Conservation (phyloP, 2,113 vertebrate genomes). For the Microcebus tavaratra region DNA sequence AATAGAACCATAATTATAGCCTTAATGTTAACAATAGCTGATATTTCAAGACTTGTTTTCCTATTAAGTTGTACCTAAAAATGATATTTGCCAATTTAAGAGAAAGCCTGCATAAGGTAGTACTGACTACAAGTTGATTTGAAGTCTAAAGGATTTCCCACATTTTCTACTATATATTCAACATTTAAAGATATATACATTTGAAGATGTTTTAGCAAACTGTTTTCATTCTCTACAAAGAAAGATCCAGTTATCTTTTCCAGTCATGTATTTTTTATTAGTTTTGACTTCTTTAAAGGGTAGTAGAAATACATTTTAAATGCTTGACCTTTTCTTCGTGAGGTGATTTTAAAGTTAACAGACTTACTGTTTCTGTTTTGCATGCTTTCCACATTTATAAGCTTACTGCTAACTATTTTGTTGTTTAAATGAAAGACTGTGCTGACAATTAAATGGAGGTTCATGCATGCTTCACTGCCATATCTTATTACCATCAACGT, state of each 20-base stretch:
- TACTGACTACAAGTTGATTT: neutral
- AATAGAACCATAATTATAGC: neutral
- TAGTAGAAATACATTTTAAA: neutral
- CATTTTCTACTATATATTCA: neutral
- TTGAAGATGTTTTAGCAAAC: neutral
- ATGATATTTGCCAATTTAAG: neutral
- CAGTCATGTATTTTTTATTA: slow-evolving; percentile 53
- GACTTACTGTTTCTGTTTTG: slow-evolving; percentile 66
- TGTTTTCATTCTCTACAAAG: neutral
- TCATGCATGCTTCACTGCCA: slow-evolving; percentile 73
- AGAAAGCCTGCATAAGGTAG: neutral
- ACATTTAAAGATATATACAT: neutral
- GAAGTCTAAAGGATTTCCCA: neutral
- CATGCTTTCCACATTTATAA: slow-evolving; percentile 75
- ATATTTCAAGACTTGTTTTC: neutral
- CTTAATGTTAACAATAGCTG: neutral
- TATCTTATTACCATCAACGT: slow-evolving; percentile 80
- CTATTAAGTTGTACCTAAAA: neutral
- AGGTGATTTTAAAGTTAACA: slow-evolving; percentile 47
- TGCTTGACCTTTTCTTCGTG: neutral
- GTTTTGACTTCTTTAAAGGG: slow-evolving; percentile 11
- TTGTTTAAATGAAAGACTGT: slow-evolving; percentile 83
- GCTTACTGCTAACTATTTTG: slow-evolving; percentile 80
- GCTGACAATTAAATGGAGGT: slow-evolving; percentile 80
- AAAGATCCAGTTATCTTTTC: neutral